Evolutionary conservation across 1,140 invertebrate species (phyloP).

Genomic region (Tetragonula clypearis): DNA sequence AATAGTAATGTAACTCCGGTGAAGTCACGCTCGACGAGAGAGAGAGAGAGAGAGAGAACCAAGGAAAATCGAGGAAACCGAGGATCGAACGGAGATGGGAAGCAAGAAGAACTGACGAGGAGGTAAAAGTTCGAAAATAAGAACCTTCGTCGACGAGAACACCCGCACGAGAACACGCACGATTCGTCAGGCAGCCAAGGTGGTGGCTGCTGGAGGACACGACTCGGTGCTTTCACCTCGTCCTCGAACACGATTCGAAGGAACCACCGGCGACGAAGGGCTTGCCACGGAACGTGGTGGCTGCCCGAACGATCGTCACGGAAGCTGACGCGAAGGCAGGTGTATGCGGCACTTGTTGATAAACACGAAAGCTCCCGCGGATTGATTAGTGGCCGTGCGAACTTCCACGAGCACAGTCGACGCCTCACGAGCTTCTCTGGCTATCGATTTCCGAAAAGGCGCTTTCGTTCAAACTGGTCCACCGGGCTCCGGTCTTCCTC

Average conservation of each 20-base stretch:
- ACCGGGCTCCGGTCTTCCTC: not conserved
- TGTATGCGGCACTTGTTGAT: conserved; percentile 74
- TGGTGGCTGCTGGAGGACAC: not conserved
- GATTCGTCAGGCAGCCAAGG: not conserved
- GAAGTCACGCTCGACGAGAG: not conserved
- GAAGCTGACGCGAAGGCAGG: conserved; percentile 27
- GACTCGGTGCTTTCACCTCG: not conserved
- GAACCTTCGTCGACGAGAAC: not conserved
- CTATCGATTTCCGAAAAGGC: conserved; percentile 67
- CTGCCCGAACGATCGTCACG: conserved; percentile 2
- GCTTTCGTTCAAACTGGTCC: conserved; percentile 59
- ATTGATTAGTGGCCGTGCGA: conserved; percentile 72
- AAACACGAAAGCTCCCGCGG: conserved; percentile 67
- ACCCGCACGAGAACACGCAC: not conserved
- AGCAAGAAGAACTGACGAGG: not conserved
- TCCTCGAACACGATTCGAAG: not conserved
- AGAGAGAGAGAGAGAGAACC: not conserved
- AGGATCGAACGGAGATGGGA: not conserved
- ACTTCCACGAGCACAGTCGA: conserved; percentile 69
- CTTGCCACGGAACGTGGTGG: not conserved
- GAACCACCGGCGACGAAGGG: not conserved
- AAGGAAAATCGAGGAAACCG: not conserved
- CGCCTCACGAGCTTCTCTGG: conserved; percentile 57
- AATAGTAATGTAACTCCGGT: conserved; percentile 4
- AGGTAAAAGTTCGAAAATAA: not conserved